Percentiles rank a stretch among this genome's conserved stretches.
Evolutionary conservation across 2,113 vertebrate genomes (phyloP).

Genomic region (Lepisosteus oculatus): DNA sequence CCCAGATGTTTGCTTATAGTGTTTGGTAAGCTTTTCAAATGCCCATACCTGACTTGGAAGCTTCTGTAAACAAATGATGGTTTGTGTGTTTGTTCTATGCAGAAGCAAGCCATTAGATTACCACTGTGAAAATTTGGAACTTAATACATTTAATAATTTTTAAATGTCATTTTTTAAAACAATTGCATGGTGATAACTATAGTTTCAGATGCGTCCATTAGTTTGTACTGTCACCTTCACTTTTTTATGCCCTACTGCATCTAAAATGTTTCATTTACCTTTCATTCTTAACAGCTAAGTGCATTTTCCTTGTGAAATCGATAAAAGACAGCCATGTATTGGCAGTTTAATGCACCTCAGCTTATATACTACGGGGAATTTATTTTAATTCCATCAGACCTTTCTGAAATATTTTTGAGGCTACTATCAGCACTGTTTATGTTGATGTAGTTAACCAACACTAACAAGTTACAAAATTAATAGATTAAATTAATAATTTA

Average conservation of each 20-base stretch:
- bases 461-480: too few relatives aligned
- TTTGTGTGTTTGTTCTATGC: neutral
- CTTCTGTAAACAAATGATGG: too few relatives aligned
- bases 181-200: too few relatives aligned
- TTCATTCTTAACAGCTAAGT: slow-evolving; percentile 12
- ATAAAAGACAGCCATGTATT: slow-evolving; percentile 19
- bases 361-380: neutral
- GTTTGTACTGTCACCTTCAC: neutral
- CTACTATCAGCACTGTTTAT: neutral
- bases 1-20: too few relatives aligned
- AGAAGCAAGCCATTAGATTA: too few relatives aligned
- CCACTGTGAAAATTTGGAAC: neutral
- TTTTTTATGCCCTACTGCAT: slow-evolving; percentile 5
- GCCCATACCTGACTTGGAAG: too few relatives aligned
- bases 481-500: too few relatives aligned
- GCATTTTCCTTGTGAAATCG: slow-evolving; percentile 9
- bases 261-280: slow-evolving; percentile 2
- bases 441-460: neutral
- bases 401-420: neutral
- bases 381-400: neutral
- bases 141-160: neutral
- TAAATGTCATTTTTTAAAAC: neutral
- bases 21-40: too few relatives aligned
- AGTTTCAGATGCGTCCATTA: neutral
- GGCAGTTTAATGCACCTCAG: slow-evolving; percentile 16